These are phyloP conservation scores for Trachelipus rathkii DNA, from an alignment of 1,140 invertebrate genomes.

Conservation along the genomic window DNA sequence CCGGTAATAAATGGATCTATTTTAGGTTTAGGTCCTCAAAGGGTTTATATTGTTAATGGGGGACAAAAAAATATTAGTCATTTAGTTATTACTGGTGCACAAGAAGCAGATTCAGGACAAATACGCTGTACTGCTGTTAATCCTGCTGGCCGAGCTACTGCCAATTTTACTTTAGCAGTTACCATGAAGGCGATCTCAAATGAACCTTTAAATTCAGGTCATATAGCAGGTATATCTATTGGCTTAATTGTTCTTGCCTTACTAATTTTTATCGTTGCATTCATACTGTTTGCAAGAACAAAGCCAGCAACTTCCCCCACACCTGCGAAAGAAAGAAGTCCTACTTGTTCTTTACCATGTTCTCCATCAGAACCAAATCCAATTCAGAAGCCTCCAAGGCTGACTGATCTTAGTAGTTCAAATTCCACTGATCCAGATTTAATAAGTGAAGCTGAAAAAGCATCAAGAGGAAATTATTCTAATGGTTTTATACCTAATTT, in stretches of 20 bases:
- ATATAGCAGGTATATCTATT: conserved; percentile 43
- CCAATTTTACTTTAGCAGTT: conserved; percentile 67
- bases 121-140: conserved; percentile 69
- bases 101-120: conserved; percentile 67
- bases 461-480: conserved; percentile 52
- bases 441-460: conserved; percentile 69
- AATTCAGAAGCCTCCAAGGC: conserved; percentile 63
- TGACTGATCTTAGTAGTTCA: conserved; percentile 56
- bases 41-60: conserved; percentile 48
- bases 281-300: conserved; percentile 35
- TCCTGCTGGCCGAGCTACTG: conserved; percentile 66
- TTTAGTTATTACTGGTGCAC: conserved; percentile 78
- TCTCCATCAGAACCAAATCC: conserved; percentile 55
- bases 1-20: conserved; percentile 36
- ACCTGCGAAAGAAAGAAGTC: conserved; percentile 37
- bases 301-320: conserved; percentile 32
- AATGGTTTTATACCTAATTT: conserved; percentile 29
- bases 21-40: conserved; percentile 61
- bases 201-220: conserved; percentile 33
- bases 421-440: conserved; percentile 74
- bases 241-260: conserved; percentile 38
- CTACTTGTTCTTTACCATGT: conserved; percentile 29
- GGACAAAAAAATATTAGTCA: conserved; percentile 61
- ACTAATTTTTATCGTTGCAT: conserved; percentile 31
- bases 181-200: conserved; percentile 34